These are phyloP conservation scores for Chironex yamaguchii DNA, from an alignment of 30 jellyfish, hydroid and myxozoan genomes.

Conservation along the genomic window DNA sequence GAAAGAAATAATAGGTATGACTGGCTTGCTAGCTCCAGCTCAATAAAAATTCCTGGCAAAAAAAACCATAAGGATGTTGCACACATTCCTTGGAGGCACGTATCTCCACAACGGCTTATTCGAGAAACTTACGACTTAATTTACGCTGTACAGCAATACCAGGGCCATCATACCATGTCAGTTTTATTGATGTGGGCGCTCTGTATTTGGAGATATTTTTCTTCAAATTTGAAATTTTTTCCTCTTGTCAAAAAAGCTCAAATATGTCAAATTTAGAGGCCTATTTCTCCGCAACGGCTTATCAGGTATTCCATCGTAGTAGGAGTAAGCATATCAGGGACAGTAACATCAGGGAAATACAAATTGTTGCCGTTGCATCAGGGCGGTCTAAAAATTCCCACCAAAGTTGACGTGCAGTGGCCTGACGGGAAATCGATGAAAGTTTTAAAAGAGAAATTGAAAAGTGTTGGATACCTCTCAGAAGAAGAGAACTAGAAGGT, in stretches of 20 bases:
- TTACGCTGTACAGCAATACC: no score
- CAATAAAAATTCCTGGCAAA: neutral
- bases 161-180: no score
- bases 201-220: no score
- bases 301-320: neutral
- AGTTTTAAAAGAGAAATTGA: neutral
- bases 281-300: no score
- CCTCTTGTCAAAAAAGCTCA: no score
- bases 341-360: neutral
- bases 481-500: neutral
- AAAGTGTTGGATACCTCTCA: neutral
- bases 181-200: no score
- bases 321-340: neutral
- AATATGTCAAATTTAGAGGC: no score
- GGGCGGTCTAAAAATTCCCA: neutral
- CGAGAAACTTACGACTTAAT: no score
- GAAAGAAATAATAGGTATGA: neutral
- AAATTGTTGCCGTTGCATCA: neutral
- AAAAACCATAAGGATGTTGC: neutral
- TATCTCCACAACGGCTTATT: no score
- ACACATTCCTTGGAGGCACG: neutral
- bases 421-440: neutral
- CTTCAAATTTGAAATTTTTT: no score
- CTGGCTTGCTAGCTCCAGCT: neutral
- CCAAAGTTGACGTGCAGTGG: neutral